Evolutionary conservation across 2,113 vertebrate genomes (phyloP).

Genomic region (Apodemus sylvaticus): DNA sequence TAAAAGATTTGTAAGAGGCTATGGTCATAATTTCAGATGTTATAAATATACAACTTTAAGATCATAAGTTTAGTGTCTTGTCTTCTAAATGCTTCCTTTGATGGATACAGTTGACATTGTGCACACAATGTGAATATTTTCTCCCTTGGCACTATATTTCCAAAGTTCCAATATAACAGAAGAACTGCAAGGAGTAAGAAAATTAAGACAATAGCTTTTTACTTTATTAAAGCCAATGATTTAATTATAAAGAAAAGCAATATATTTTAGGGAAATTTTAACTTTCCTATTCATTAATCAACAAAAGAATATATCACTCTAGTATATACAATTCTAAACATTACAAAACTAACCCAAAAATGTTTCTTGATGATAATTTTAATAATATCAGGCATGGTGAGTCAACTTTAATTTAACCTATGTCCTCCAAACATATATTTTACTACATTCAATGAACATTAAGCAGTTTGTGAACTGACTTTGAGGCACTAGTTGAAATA

Average conservation of each 20-base stretch:
- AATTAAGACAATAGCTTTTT: not conserved
- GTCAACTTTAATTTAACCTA: not conserved
- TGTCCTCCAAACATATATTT: not conserved
- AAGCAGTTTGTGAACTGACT: not conserved
- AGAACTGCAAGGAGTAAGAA: not conserved
- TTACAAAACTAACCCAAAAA: not conserved
- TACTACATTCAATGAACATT: not conserved
- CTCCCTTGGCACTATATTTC: not conserved
- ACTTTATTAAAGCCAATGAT: not conserved
- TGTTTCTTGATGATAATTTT: not conserved
- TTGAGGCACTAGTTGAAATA: not conserved
- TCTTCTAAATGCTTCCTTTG: not conserved
- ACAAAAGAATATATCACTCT: not conserved
- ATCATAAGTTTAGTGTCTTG: not conserved
- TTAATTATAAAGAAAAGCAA: not conserved
- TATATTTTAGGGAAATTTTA: not conserved
- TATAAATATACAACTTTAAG: not conserved
- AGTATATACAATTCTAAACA: not conserved
- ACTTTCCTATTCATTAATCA: not conserved
- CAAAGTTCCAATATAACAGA: not conserved
- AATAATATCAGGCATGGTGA: not conserved
- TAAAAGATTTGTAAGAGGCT: constrained; percentile 26
- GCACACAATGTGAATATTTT: not conserved
- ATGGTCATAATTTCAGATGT: not conserved
- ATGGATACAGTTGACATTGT: not conserved